Evolutionary conservation across 1,140 invertebrate species (phyloP), one percentile per base, ranked within the genome.

Genomic region (Calycopis cecrops): DNA sequence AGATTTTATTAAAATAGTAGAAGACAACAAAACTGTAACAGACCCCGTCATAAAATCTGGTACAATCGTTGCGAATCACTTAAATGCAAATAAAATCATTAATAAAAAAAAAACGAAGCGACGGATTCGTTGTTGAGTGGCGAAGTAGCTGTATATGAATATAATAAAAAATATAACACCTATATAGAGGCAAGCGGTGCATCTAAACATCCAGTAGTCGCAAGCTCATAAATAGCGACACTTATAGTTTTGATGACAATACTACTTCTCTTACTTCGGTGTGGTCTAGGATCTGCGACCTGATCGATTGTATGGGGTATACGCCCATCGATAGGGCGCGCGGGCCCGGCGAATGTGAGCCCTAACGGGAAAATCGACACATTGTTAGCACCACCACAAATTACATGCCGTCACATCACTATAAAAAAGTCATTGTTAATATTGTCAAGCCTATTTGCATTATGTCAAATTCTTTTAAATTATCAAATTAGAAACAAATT

Each of bases 291-390:
- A 96, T 94, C 89, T 92, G 91, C 73, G 95, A 96, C 85, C 93
- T 92, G 85, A 97, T 91, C 89, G 92, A 92, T 89, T 96, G 93
- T 85, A 96, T 93, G 70, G 94, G 95, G 88, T 94, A 96, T 84
- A 94, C 91, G 69, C 95, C 95, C 92, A 96, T 94, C 64, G 94
- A 94, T 62, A 94, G 91, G 74, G 92, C 92, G 79, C 94, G 92
- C 81, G 93, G 93, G 89, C 93, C 94, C 85, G 95, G 95, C 84
- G 95, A 96, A 82, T 94, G 94, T 75, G 94, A 92, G 87, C 95
- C 95, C 95, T 96, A 90, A 79, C 78, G 69, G 85, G 87, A 89
- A 86, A 85, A 88, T 76, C 85, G 82, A 88, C 85, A 82, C 74
- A 82, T 70, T 76, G 87, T 89, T 88, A 88, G 78, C 88, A 85